Conservation (phyloP, 1,140 invertebrate genomes). For the Bombus waltoni region DNA sequence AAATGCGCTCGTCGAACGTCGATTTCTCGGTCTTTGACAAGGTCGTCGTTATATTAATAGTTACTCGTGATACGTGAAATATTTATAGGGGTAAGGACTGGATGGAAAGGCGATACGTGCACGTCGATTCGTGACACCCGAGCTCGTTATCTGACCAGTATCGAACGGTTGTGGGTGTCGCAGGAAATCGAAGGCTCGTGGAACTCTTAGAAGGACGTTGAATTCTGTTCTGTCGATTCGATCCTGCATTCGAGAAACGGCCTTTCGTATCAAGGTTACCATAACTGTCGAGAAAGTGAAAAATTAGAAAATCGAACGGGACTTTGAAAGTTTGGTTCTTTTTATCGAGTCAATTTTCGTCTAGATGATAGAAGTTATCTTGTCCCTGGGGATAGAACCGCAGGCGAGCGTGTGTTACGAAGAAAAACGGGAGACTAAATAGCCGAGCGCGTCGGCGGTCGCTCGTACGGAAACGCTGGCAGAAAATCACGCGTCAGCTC, state of each 20-base stretch:
- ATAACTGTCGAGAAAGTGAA: not conserved
- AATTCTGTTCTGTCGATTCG: not conserved
- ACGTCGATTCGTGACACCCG: not conserved
- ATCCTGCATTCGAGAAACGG: not conserved
- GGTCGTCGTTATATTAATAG: constrained; percentile 34
- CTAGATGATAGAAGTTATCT: not conserved
- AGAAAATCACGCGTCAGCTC: constrained; percentile 61
- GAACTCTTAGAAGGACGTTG: not conserved
- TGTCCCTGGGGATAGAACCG: not conserved
- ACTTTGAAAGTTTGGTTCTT: not conserved
- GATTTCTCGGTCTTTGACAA: constrained; percentile 36
- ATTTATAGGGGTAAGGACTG: not conserved
- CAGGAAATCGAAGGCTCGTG: not conserved
- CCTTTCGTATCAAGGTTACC: not conserved
- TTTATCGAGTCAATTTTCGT: not conserved
- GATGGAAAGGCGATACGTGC: not conserved
- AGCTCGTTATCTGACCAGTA: not conserved
- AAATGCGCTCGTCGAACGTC: not conserved
- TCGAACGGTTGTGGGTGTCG: not conserved
- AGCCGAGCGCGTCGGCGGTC: constrained; percentile 1
- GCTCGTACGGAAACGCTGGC: constrained; percentile 18
- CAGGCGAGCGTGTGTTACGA: constrained; percentile 14
- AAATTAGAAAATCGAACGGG: not conserved
- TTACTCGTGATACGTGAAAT: constrained; percentile 1
- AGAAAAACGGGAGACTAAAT: constrained; percentile 44